Evolutionary conservation across 2,888 invertebrate species (phyloP).

Genomic region (Nemurella pictetii): DNA sequence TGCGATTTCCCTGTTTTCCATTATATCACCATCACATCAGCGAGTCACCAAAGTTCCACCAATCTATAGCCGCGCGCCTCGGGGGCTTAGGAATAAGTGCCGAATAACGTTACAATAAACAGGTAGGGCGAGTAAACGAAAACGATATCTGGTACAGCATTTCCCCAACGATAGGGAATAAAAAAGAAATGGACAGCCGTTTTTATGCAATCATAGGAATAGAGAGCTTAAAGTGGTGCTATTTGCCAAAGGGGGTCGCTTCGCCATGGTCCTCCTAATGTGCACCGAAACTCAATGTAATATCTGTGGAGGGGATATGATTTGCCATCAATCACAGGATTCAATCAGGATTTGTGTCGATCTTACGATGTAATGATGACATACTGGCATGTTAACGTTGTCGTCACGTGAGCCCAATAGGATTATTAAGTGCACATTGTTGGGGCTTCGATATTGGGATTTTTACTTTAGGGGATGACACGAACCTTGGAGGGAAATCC

Average conservation of each 20-base stretch:
- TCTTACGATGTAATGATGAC: slow-evolving; percentile 34
- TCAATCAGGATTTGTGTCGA: slow-evolving; percentile 37
- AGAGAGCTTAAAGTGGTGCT: neutral
- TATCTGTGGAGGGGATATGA: slow-evolving; percentile 9
- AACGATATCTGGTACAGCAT: neutral
- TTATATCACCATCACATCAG: neutral
- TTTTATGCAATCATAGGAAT: neutral
- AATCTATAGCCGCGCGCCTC: neutral
- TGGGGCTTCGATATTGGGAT: neutral
- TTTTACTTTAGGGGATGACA: neutral
- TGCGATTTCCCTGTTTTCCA: neutral
- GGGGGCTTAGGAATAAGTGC: neutral
- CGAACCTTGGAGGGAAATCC: neutral
- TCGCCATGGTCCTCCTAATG: neutral
- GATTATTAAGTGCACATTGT: slow-evolving; percentile 30
- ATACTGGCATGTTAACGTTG: slow-evolving; percentile 1
- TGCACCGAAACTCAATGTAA: neutral
- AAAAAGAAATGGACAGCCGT: neutral
- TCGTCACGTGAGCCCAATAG: slow-evolving; percentile 12
- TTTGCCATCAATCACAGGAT: slow-evolving; percentile 36
- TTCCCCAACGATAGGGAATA: neutral
- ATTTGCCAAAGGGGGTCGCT: neutral
- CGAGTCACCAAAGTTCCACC: neutral
- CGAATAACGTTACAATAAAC: slow-evolving; percentile 1
- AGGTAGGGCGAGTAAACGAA: neutral